Evolutionary conservation across 2,888 invertebrate species (phyloP), one percentile per base, ranked within the genome.

Genomic region (Tetranychus truncatus): DNA sequence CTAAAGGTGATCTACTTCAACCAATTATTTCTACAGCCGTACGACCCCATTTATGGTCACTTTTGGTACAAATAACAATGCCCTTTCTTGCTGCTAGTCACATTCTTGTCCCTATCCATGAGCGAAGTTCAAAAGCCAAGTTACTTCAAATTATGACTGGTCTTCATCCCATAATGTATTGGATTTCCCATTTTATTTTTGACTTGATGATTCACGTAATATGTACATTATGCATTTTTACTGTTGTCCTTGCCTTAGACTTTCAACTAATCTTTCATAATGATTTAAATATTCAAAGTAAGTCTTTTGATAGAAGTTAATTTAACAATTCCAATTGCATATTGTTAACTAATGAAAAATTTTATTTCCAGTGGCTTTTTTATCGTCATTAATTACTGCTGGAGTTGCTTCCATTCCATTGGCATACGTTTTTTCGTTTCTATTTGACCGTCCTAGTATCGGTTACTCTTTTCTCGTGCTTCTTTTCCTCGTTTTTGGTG

Each of bases 401-500:
- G 78, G 79, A 18, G 76, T 77, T 74, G 76, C 77, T 15, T 76
- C 79, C 5, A 78, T 79, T 72, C 79, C 79, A 45, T 74, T 79
- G 55, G 77, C 77, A 21, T 79, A 79, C 73, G 45, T 76, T 20
- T 66, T 78, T 24, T 78, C 79, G 7, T 76, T 77, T 55, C 11
- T 76, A 15, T 74, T 78, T 45, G 75, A 76, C 46, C 77, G 76
- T 34, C 76, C 78, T 18, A 75, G 75, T 44, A 76, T 76, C 44
- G 79, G 79, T 66, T 79, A 77, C 73, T 71, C 74, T 11, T 46
- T 77, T 65, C 21, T 77, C 3, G 75, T 76, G 20, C 74, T 77
- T 11, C n/a, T 77, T 6, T 74, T 73, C 21, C 55, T 77, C 5
- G 15, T 77, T 34, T 72, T 76, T 18, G 77, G 77, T 44, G 45